Percentiles rank a stretch among this genome's conserved stretches.
Evolutionary conservation across 2,113 vertebrate genomes (phyloP).

Genomic region (Pseudopipra pipra): DNA sequence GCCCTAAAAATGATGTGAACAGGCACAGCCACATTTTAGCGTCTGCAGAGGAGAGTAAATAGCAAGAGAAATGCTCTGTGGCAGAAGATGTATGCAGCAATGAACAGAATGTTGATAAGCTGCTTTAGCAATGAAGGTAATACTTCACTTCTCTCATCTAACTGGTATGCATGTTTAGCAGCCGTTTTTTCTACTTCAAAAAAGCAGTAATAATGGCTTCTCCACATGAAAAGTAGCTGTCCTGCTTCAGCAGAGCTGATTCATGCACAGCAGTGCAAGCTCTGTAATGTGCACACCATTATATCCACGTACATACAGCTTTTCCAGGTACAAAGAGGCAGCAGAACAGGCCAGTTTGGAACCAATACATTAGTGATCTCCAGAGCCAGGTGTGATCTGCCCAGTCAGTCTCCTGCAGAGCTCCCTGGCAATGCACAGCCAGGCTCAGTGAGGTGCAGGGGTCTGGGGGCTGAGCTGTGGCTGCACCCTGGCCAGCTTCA

Average conservation of each 20-base stretch:
- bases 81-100: not conserved
- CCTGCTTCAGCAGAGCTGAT: not conserved
- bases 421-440: not conserved
- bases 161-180: not conserved
- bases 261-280: not conserved
- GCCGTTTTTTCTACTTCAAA: not conserved
- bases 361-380: not conserved
- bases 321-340: not conserved
- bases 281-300: not conserved
- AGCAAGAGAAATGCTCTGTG: not conserved
- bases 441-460: not conserved
- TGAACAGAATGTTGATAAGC: not conserved
- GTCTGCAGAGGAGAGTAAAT: not conserved
- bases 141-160: not conserved
- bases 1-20: not conserved
- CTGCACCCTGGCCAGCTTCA: not conserved
- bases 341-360: not conserved
- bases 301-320: fast-evolving
- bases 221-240: not conserved
- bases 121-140: not conserved
- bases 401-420: not conserved
- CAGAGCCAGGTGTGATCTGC: not conserved
- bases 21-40: not conserved
- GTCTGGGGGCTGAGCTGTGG: not conserved
- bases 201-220: not conserved